phyloP scores from a whole-genome alignment of 2,888 invertebrate species.

The Latrodectus hesperus region DNA sequence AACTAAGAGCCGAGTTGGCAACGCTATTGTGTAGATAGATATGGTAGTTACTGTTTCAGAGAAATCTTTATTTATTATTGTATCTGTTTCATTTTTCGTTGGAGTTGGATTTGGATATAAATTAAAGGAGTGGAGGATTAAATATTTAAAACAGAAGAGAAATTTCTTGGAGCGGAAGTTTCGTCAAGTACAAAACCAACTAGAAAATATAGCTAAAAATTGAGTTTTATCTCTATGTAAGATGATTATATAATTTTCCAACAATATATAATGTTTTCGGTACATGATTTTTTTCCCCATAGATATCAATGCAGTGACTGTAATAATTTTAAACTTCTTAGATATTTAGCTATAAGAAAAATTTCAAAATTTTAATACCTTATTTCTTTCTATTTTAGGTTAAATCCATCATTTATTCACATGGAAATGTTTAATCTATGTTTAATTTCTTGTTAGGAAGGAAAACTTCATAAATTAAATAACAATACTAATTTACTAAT shows the following conservation, averaged over 20 bases:
- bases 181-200: slow-evolving; percentile 73
- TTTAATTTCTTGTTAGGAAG: too few species aligned
- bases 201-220: slow-evolving; percentile 70
- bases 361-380: not conserved
- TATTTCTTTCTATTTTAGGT: not conserved
- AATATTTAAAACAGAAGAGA: slow-evolving; percentile 72
- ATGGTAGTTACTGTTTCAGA: slow-evolving; percentile 58
- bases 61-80: slow-evolving; percentile 43
- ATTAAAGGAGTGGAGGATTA: slow-evolving; percentile 73
- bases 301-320: too few species aligned
- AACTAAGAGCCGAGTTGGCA: too few species aligned
- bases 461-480: too few species aligned
- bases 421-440: too few species aligned
- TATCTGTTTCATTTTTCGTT: slow-evolving; percentile 59
- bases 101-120: slow-evolving; percentile 72
- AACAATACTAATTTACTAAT: too few species aligned
- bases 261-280: not conserved
- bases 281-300: too few species aligned
- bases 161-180: slow-evolving; percentile 73
- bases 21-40: not conserved
- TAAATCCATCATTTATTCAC: too few species aligned
- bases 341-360: not conserved
- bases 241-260: not conserved
- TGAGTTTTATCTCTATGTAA: slow-evolving; percentile 13
- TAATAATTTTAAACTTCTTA: too few species aligned